Base-by-base conservation (phyloP, 2,113 vertebrate genomes). In the Rhombomys opimus region DNA sequence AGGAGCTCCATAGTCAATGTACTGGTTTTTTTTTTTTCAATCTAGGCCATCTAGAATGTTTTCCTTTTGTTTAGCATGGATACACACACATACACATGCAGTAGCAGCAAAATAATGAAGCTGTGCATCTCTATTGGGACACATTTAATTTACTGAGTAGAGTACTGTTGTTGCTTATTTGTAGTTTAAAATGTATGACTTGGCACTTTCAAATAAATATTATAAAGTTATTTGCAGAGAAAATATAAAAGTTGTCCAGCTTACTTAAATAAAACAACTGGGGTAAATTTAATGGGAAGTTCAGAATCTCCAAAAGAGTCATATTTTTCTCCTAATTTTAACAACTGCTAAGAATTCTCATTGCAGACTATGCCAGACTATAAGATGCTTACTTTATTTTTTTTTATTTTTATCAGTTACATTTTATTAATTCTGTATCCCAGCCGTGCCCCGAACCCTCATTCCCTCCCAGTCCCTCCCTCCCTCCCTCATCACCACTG, bases 81-180 rank as follows among this genome's bases (percentile, higher is more conserved):
- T 89, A 91, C 90, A 12, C 13, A 80, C 46, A 95, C 73, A 82
- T 89, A 96, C 92, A 57, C 46, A 46, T 46, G 95, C 32, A 0
- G n/a, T 13, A 22, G 94, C 97, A 98, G 92, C 96, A 97, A 97
- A 87, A 17, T 70, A 70, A 80, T 97, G 97, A 97, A 96, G 63
- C 95, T 97, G 90, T 78, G 25, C 22, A 87, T 85, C 96, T 95
- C 78, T 57, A 87, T 72, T 95, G 90, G 94, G 80, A 85, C 91
- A 82, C 75, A 84, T 90, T 89, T 70, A 93, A 96, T 90, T 93
- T 81, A 96, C 95, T 88, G 72, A 84, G 80, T 65, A 18, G 65
- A 86, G 59, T 27, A 85, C 9, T 89, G 35, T 41, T 95, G 75
- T 23, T 76, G 54, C 65, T 89, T 35, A 77, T 73, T 87, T 76